Evolutionary conservation across 2,888 invertebrate genomes (phyloP).

Genomic region (Ennomos quercinarius): DNA sequence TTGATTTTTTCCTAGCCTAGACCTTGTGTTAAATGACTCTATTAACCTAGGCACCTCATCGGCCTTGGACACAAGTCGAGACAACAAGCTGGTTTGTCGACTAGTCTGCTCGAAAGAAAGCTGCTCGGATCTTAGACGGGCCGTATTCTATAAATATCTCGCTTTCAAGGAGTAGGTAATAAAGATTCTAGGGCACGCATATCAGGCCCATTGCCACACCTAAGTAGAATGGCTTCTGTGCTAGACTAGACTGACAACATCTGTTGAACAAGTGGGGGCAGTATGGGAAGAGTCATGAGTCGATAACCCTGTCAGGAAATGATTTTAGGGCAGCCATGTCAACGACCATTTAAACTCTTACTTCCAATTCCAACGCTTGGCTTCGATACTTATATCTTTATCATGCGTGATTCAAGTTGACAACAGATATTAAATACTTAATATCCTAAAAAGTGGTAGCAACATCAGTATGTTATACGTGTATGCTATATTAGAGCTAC

Average conservation of each 20-base stretch:
- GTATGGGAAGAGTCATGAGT: slow-evolving; percentile 2
- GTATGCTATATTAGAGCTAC: no score
- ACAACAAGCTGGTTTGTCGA: slow-evolving; percentile 12
- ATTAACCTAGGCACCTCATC: slow-evolving; percentile 20
- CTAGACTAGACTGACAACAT: slow-evolving; percentile 15
- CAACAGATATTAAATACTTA: no score
- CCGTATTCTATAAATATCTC: slow-evolving; percentile 19
- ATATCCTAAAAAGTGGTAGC: no score
- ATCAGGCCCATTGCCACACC: slow-evolving; percentile 21
- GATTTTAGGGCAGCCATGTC: neutral
- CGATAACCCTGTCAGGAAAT: slow-evolving; percentile 13
- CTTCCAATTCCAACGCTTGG: no score
- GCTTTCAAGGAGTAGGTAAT: slow-evolving; percentile 25
- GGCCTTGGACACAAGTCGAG: neutral
- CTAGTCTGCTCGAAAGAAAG: slow-evolving; percentile 25
- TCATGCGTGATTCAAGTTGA: no score
- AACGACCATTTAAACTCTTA: neutral
- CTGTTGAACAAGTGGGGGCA: slow-evolving; percentile 17
- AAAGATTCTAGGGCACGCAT: slow-evolving; percentile 28
- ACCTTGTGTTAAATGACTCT: slow-evolving; percentile 23
- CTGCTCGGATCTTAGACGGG: slow-evolving; percentile 1
- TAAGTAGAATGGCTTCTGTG: slow-evolving; percentile 4
- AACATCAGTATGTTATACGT: no score
- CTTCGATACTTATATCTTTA: no score
- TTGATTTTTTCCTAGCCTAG: slow-evolving; percentile 18